phyloP scores from a whole-genome alignment of 1,140 invertebrate genomes.

The Psilanteris sp. region DNA sequence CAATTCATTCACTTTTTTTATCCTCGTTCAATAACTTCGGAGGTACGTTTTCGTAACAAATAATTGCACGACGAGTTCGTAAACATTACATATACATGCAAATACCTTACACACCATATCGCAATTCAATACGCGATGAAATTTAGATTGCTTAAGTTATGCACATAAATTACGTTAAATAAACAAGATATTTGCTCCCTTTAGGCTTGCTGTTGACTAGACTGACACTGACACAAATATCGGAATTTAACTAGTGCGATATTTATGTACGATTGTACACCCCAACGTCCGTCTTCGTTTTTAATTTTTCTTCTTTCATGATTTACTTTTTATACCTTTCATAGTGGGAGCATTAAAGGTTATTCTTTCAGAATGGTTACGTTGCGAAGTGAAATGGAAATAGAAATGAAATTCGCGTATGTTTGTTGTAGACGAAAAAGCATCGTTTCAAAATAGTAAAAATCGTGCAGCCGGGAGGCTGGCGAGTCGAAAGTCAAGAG shows the following conservation, averaged over 20 bases:
- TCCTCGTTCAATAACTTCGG: too few species aligned
- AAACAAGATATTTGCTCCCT: conserved; percentile 47
- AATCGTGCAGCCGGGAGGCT: conserved; percentile 37
- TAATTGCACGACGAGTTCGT: conserved; percentile 12
- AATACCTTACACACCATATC: conserved; percentile 37
- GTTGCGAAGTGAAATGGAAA: conserved; percentile 1
- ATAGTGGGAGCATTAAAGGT: too few species aligned
- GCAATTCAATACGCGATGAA: conserved; percentile 42
- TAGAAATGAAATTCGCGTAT: conserved; percentile 7
- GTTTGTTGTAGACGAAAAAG: conserved; percentile 36
- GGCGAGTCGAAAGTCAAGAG: conserved; percentile 69
- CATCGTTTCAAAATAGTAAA: conserved; percentile 37
- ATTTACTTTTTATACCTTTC: too few species aligned
- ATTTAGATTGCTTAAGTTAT: conserved; percentile 44
- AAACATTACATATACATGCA: conserved; percentile 13
- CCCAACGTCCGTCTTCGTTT: not conserved
- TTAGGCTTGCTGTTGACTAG: conserved; percentile 19
- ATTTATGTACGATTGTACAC: not conserved
- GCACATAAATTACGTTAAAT: conserved; percentile 51
- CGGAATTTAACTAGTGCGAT: conserved; percentile 1
- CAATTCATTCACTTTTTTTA: too few species aligned
- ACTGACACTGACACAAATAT: conserved; percentile 31
- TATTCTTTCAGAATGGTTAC: not conserved
- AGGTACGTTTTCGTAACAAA: not conserved
- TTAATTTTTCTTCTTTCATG: too few species aligned